phyloP scores from a whole-genome alignment of 2,888 invertebrate genomes.

The Brenthis hecate region DNA sequence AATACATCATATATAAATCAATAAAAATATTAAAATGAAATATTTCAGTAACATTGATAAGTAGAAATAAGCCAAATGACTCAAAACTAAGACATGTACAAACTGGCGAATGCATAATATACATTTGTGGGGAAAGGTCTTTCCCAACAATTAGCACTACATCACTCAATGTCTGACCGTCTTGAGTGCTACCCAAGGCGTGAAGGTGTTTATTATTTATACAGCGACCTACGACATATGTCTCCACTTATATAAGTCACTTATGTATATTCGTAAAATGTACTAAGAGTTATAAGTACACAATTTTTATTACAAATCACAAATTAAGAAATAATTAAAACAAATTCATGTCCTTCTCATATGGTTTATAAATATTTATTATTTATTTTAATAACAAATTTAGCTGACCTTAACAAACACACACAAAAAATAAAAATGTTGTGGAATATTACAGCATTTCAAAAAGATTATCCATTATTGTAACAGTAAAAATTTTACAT shows the following conservation, averaged over 20 bases:
- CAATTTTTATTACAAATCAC: background rate
- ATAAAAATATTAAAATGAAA: no score
- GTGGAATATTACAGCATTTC: no score
- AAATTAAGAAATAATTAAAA: constrained; percentile 2
- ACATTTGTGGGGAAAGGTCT: constrained; percentile 40
- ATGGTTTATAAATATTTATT: background rate
- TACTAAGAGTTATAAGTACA: background rate
- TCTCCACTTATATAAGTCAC: constrained; percentile 8
- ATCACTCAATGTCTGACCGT: constrained; percentile 50
- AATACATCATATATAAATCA: no score
- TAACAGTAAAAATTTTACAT: no score
- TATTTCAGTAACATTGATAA: no score
- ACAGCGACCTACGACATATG: constrained; percentile 21
- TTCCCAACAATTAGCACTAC: constrained; percentile 50
- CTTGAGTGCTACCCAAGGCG: constrained; percentile 35
- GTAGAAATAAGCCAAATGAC: background rate
- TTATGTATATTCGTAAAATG: background rate
- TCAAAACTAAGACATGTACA: background rate
- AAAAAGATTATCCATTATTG: no score
- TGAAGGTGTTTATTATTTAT: constrained; percentile 32
- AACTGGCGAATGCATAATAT: constrained; percentile 26
- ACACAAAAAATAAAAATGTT: no score
- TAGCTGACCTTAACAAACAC: no score
- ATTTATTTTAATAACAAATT: no score
- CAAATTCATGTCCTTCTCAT: background rate